Evolutionary conservation across 2,888 invertebrate species (phyloP).

Genomic region (Agriopis marginaria): DNA sequence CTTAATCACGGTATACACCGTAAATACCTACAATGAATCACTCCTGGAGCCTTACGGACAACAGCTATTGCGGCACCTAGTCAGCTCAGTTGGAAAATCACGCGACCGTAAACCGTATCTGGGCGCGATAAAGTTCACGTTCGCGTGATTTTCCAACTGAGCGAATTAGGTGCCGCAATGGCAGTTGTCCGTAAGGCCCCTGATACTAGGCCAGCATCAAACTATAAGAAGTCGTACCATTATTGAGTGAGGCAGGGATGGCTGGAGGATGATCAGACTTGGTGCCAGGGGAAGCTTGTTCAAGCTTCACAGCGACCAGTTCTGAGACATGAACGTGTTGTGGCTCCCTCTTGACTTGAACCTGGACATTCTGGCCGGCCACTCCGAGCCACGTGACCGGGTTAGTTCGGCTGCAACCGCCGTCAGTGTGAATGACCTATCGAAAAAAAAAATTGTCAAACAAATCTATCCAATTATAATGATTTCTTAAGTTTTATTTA

Average conservation of each 20-base stretch:
- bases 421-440: conserved; percentile 81
- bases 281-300: conserved; percentile 88
- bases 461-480: background rate
- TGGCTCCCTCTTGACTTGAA: conserved; percentile 90
- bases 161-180: too few species aligned
- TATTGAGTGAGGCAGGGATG: conserved; percentile 79
- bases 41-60: too few species aligned
- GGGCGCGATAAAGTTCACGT: too few species aligned
- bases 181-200: too few species aligned
- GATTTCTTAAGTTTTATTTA: too few species aligned
- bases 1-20: too few species aligned
- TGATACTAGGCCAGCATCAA: conserved; percentile 50
- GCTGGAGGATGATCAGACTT: conserved; percentile 81
- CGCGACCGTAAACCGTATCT: too few species aligned
- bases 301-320: conserved; percentile 88
- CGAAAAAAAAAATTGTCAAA: background rate
- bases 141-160: too few species aligned
- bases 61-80: too few species aligned
- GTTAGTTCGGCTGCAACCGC: conserved; percentile 90
- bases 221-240: conserved; percentile 60
- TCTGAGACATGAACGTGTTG: conserved; percentile 85
- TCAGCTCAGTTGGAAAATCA: too few species aligned
- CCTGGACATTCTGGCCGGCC: conserved; percentile 79
- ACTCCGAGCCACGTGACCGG: conserved; percentile 88
- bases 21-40: too few species aligned